These are phyloP conservation scores for Clunio marinus DNA, from an alignment of 2,888 invertebrate genomes.

Conservation along the genomic window DNA sequence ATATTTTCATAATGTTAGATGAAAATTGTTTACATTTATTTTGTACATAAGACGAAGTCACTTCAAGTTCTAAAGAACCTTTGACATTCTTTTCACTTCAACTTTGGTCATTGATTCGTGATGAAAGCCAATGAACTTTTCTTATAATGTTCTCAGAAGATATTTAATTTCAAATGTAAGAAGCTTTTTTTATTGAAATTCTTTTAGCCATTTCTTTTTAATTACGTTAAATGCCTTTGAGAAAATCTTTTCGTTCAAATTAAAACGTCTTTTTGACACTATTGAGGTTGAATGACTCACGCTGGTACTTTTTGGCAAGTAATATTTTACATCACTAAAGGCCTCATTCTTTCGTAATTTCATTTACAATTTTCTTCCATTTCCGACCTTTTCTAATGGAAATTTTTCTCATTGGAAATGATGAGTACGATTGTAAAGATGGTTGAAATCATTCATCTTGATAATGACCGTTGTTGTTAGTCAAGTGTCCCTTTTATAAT, in stretches of 20 bases:
- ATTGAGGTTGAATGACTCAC: conserved; percentile 10
- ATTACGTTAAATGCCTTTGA: neutral
- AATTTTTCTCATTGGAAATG: neutral
- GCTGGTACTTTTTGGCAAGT: conserved; percentile 11
- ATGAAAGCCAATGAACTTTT: neutral
- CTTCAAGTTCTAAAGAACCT: too few species aligned
- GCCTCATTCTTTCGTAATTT: neutral
- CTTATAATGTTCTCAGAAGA: neutral
- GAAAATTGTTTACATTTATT: too few species aligned
- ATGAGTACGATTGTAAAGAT: neutral
- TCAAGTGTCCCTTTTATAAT: too few species aligned
- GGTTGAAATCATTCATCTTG: neutral
- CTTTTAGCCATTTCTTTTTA: neutral
- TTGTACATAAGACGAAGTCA: too few species aligned
- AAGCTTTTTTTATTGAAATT: neutral
- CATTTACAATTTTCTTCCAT: neutral
- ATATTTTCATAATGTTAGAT: too few species aligned
- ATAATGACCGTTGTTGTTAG: too few species aligned
- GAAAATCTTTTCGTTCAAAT: neutral
- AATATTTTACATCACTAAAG: conserved; percentile 12
- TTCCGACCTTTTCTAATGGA: neutral
- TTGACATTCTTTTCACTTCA: too few species aligned
- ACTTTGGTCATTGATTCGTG: neutral
- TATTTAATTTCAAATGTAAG: conserved; percentile 24
- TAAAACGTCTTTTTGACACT: conserved; percentile 15